phyloP scores from a whole-genome alignment of 1,140 invertebrate genomes.

The Brachystomella parvula region DNA sequence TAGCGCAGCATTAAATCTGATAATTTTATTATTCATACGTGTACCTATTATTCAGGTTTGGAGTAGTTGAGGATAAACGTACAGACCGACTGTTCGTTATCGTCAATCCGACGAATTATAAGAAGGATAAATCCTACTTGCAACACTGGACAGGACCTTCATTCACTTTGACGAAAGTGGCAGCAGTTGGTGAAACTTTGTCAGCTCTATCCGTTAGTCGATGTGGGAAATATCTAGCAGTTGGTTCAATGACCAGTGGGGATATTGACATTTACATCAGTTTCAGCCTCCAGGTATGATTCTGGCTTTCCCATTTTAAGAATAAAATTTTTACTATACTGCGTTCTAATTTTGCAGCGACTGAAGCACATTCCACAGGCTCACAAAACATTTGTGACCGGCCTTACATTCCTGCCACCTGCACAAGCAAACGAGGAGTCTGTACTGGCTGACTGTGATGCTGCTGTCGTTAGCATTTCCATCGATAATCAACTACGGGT shows the following conservation, averaged over 20 bases:
- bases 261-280: conserved; percentile 81
- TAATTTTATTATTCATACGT: not conserved
- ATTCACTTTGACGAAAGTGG: conserved; percentile 48
- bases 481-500: conserved; percentile 88
- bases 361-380: conserved; percentile 69
- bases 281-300: conserved; percentile 76
- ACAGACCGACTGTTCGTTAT: conserved; percentile 28
- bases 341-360: conserved; percentile 50
- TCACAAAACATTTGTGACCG: conserved; percentile 91
- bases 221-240: conserved; percentile 81
- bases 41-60: conserved; percentile 27
- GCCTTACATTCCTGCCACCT: conserved; percentile 76
- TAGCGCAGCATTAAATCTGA: conserved; percentile 4
- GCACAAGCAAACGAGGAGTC: conserved; percentile 55
- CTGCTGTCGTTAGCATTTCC: conserved; percentile 84
- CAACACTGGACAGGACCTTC: conserved; percentile 60
- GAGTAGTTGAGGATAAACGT: conserved; percentile 22
- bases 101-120: conserved; percentile 46
- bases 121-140: conserved; percentile 45
- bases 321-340: not conserved
- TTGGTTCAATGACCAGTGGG: conserved; percentile 86
- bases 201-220: conserved; percentile 70
- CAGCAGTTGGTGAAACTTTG: conserved; percentile 34
- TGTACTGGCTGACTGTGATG: conserved; percentile 56
- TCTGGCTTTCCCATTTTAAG: conserved; percentile 11